Evolutionary conservation across 2,888 invertebrate species (phyloP).

Genomic region (Scrobipalpa atriplicella): DNA sequence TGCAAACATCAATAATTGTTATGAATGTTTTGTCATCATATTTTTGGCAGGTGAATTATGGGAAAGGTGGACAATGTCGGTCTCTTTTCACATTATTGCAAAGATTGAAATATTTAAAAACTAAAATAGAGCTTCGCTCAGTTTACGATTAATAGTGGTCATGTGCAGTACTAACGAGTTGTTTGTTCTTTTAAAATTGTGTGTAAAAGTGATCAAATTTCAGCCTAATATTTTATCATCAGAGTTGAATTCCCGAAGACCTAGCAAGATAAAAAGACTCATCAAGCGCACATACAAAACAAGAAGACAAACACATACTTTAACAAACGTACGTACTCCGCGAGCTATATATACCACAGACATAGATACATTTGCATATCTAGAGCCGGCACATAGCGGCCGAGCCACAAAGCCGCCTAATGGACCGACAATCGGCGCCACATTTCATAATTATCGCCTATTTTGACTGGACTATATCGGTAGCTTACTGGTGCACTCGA

Average conservation of each 20-base stretch:
- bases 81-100: slow-evolving; percentile 39
- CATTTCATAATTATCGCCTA: slow-evolving; percentile 81
- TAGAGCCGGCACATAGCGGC: slow-evolving; percentile 56
- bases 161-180: not conserved
- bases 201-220: not conserved
- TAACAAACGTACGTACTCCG: slow-evolving; percentile 1
- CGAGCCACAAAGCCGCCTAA: slow-evolving; percentile 72
- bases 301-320: not conserved
- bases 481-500: slow-evolving; percentile 47
- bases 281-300: not conserved
- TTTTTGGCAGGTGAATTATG: slow-evolving; percentile 61
- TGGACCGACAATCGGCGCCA: slow-evolving; percentile 75
- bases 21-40: slow-evolving; percentile 55
- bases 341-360: slow-evolving; percentile 15
- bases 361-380: slow-evolving; percentile 64
- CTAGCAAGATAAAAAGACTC: not conserved
- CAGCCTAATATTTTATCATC: not conserved
- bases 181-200: not conserved
- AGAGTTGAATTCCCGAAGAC: not conserved
- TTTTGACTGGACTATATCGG: slow-evolving; percentile 77
- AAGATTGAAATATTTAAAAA: not conserved
- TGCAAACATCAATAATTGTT: slow-evolving; percentile 65
- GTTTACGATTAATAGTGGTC: not conserved
- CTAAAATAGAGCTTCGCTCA: not conserved
- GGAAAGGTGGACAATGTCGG: slow-evolving; percentile 32